Evolutionary conservation across 2,888 invertebrate genomes (phyloP), one percentile per base, ranked within the genome.

Genomic region (Lithosia quadra): DNA sequence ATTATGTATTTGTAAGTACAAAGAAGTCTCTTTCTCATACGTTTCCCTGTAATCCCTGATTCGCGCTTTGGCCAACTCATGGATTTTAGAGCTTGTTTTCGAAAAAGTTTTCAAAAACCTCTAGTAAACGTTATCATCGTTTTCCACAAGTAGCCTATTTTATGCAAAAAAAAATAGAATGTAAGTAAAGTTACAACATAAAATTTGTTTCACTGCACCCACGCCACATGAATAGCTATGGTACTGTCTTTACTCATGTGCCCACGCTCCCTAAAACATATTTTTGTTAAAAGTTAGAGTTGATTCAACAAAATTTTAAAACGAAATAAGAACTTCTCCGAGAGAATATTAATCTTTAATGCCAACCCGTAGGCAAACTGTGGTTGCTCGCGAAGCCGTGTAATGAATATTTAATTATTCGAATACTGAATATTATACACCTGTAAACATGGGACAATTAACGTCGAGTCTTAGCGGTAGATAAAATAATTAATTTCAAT

Each of bases 281-380:
- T 49, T 49, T 49, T 72, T 66, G 63, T 72, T 66, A 59, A 69
- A 76, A 76, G 73, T 76, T 76, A 65, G 28, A 55, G 65, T 76
- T 34, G 34, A 71, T 74, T 66, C 58, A 65, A 59, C 49, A 34
- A 76, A 69, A 61, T 63, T 63, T 28, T 36, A 53, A 28, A 36
- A 65, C 56, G 57, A 66, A 69, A 71, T 69, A 71, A 64, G 60
- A 60, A 69, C 68, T 63, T 36, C 9, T 13, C 34, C 28, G 33
- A 11, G 36, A 68, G 58, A 63, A 76, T 72, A 65, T 70, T 65
- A 43, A 63, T 72, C 43, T 68, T 68, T 68, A 39, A 65, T 74
- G 39, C 15, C 33, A 43, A 43, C 28, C 43, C 24, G 33, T 22
- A 62, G 49, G 49, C n/a, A n/a, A 49, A 49, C 49, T 9, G 49